Conservation (phyloP, 2,888 invertebrate genomes). For the Lasioglossum calceatum region DNA sequence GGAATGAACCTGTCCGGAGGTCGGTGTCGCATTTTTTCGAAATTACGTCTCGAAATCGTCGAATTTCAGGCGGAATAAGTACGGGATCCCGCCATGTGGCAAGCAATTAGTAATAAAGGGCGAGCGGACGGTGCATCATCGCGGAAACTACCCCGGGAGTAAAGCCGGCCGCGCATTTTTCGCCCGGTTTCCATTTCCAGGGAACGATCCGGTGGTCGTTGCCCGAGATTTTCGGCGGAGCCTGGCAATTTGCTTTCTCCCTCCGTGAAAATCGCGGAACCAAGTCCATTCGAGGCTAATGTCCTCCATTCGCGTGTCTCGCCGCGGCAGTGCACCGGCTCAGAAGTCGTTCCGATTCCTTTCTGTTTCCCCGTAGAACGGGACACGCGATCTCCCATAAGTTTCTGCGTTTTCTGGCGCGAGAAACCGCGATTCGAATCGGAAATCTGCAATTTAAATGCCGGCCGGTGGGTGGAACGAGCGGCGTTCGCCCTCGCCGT, state of each 20-base stretch:
- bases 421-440: neutral
- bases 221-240: conserved; percentile 16
- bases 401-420: neutral
- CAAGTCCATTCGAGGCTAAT: neutral
- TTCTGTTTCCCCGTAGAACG: neutral
- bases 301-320: conserved; percentile 19
- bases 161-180: conserved; percentile 6
- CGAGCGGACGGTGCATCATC: neutral
- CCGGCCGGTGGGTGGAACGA: neutral
- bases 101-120: conserved; percentile 24
- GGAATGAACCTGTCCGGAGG: neutral
- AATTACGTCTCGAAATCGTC: conserved; percentile 8
- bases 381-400: neutral
- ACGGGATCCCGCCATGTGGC: neutral
- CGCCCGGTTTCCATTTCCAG: conserved; percentile 17
- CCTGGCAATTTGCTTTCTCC: conserved; percentile 25
- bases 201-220: conserved; percentile 8
- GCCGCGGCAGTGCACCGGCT: conserved; percentile 14
- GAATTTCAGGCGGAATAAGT: neutral
- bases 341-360: neutral
- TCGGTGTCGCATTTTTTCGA: neutral
- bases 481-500: neutral
- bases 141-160: neutral
- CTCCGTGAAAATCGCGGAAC: conserved; percentile 42
- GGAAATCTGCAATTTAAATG: conserved; percentile 22